Evolutionary conservation across 2,888 invertebrate species (phyloP), one percentile per base, ranked within the genome.

Genomic region (Drosophila dives): DNA sequence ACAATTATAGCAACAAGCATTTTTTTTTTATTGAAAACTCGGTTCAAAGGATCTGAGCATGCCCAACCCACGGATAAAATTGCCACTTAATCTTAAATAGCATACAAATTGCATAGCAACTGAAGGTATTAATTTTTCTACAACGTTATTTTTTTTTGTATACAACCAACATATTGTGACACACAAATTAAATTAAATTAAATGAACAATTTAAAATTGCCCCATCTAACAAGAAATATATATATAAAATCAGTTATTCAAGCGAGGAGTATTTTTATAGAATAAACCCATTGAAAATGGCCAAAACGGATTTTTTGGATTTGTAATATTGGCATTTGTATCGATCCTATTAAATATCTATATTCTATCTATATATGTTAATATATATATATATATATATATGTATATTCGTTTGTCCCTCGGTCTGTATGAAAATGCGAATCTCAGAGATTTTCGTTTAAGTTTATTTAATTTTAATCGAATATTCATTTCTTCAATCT

Each of bases 1-100:
- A 33, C 15, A n/a, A 55, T 42, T 42, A 49, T 33, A 69, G 26
- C 34, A 29, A 26, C 58, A 62, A 56, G 23, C 38, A 51, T 51
- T 34, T 40, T 29, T 33, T 51, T 34, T 40, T 29, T 33, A 38
- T 53, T 40, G 34, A n/a, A 34, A 56, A 48, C 40, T 40, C 33
- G 15, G 60, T 51, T 51, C 50, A 33, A 42, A 36, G 20, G 4
- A 29, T 40, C 34, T 15, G 32, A 12, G 33, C 55, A n/a, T 32
- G 7, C 8, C 32, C 36, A 48, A 40, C n/a, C 12, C 17, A 12
- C 7, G 23, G 17, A n/a, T 49, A 29, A 36, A 62, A 58, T 23
- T 54, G 15, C 48, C 38, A 23, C 29, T 42, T 12, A 42, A 55
- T 54, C 54, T 26, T 2, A 45, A 34, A 54, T 26, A 29, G 12